Percentiles rank a stretch among this genome's conserved stretches.
Evolutionary conservation across 2,113 vertebrate species (phyloP).

Genomic region (human (Homo sapiens)): DNA sequence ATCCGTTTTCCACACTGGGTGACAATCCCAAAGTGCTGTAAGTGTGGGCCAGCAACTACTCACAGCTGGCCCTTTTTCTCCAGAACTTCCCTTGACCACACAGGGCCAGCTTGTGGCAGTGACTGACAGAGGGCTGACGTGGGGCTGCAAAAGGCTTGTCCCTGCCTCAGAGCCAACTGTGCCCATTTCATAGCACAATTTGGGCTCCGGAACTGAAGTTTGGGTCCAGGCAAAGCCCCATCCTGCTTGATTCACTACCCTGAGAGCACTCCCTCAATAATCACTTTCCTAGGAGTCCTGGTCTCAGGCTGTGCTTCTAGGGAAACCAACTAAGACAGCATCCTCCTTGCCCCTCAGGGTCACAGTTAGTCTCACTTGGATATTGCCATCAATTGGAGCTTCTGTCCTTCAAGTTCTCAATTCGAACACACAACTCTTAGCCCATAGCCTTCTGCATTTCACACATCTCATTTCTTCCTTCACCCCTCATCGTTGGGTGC

Average conservation of each 20-base stretch:
- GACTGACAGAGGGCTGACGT: background rate
- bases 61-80: background rate
- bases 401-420: background rate
- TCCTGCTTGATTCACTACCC: background rate
- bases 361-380: background rate
- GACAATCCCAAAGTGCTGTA: too few relatives aligned
- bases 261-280: background rate
- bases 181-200: background rate
- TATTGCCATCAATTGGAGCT: too few relatives aligned
- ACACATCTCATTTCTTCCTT: accelerated
- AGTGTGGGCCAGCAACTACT: background rate
- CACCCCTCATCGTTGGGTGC: too few relatives aligned
- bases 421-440: too few relatives aligned
- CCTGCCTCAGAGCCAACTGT: background rate
- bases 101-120: background rate
- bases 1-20: accelerated
- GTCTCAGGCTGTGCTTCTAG: background rate
- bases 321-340: background rate
- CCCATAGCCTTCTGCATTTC: background rate
- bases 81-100: background rate
- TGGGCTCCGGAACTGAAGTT: background rate
- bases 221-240: background rate
- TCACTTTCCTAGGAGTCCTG: background rate
- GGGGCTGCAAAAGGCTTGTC: background rate
- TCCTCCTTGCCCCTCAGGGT: background rate